phyloP scores from a whole-genome alignment of 2,888 invertebrate species.

The Rotaria magnacalcarata region DNA sequence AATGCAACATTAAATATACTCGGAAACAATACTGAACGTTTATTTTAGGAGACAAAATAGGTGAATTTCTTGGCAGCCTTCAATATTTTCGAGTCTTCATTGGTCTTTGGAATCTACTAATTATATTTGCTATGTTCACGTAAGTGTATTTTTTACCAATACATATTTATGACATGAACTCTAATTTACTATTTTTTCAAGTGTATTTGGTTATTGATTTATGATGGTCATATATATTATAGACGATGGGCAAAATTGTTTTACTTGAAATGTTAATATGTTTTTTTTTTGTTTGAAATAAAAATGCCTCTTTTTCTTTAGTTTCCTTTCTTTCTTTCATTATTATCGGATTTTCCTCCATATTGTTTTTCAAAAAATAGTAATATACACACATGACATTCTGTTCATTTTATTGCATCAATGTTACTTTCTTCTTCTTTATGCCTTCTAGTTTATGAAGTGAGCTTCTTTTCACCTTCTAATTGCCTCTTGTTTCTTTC shows the following conservation, averaged over 20 bases:
- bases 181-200: background rate
- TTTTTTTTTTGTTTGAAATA: background rate
- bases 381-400: background rate
- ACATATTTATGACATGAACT: background rate
- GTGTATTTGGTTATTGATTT: conserved; percentile 10
- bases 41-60: conserved; percentile 56
- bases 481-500: background rate
- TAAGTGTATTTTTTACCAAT: conserved; percentile 52
- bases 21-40: conserved; percentile 48
- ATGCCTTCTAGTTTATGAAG: background rate
- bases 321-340: background rate
- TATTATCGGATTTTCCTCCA: background rate
- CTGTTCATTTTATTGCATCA: background rate
- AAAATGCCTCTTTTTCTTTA: background rate
- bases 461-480: background rate
- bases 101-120: conserved; percentile 60
- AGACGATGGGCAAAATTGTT: background rate
- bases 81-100: conserved; percentile 60
- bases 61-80: conserved; percentile 59
- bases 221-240: background rate
- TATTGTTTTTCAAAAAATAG: background rate
- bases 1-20: conserved; percentile 31
- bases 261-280: background rate
- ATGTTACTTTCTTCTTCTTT: background rate
- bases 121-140: conserved; percentile 61